phyloP scores from a whole-genome alignment of 2,797 vertebrate species.

The Sebastes wilsoni region DNA sequence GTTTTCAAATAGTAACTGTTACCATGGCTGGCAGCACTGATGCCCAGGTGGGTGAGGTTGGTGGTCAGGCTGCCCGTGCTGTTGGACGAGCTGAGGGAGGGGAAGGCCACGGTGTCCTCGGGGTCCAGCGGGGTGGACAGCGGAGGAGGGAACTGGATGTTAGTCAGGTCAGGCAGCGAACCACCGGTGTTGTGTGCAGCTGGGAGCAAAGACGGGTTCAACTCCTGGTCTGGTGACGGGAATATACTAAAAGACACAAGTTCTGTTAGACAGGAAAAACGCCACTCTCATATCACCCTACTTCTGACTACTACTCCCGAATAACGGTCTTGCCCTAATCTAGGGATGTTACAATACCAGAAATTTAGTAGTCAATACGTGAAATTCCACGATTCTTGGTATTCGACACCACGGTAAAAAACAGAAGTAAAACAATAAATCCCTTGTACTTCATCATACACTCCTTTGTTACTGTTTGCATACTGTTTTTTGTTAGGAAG shows the following conservation, averaged over 20 bases:
- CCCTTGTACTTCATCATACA: no score
- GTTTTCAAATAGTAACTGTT: conserved; percentile 17
- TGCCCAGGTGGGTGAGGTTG: conserved; percentile 95
- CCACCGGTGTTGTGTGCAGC: conserved; percentile 94
- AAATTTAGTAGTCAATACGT: no score
- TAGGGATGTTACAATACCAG: no score
- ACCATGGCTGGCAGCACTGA: conserved; percentile 90
- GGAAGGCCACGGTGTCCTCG: conserved; percentile 90
- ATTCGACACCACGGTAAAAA: no score
- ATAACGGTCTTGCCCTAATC: neutral
- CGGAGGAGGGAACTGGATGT: conserved; percentile 98
- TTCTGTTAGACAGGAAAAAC: neutral
- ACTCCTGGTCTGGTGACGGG: conserved; percentile 95
- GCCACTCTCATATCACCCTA: neutral
- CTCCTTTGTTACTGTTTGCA: no score
- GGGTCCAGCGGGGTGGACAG: conserved; percentile 96
- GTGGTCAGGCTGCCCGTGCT: conserved; percentile 93
- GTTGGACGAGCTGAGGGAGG: conserved; percentile 88
- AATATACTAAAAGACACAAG: conserved; percentile 87
- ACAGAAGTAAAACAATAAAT: no score
- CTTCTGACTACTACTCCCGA: neutral
- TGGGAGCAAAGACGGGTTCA: conserved; percentile 88
- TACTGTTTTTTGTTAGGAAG: no score
- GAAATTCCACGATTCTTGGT: no score
- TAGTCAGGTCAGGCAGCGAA: conserved; percentile 96